A percentile compares a stretch with the other conserved stretches of the same genome.
These are phyloP conservation scores for Tridacna crocea DNA, from an alignment of 2,888 invertebrate species.

Conservation along the genomic window DNA sequence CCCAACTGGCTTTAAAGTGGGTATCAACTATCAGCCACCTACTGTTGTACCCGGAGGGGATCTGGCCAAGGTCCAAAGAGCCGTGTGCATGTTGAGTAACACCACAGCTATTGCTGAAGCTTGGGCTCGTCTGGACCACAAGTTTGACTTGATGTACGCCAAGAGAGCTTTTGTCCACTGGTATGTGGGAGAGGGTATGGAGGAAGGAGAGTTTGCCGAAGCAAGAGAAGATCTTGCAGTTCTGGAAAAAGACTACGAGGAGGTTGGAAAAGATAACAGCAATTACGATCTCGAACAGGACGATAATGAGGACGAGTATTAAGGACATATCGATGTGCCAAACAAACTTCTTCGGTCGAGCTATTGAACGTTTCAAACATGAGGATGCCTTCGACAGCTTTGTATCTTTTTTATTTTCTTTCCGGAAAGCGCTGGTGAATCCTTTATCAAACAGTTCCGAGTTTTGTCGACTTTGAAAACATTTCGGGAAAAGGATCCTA, in stretches of 20 bases:
- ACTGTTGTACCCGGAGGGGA: conserved; percentile 79
- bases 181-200: conserved; percentile 19
- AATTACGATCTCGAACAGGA: background rate
- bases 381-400: too few relatives aligned
- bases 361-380: too few relatives aligned
- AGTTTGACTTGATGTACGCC: conserved; percentile 54
- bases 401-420: too few relatives aligned
- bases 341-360: too few relatives aligned
- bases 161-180: conserved; percentile 67
- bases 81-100: conserved; percentile 84
- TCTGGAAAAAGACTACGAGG: background rate
- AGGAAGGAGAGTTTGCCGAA: background rate
- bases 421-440: too few relatives aligned
- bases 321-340: too few relatives aligned
- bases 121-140: conserved; percentile 83
- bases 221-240: background rate
- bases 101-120: conserved; percentile 85
- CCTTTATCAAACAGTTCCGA: too few relatives aligned
- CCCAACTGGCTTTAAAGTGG: conserved; percentile 28
- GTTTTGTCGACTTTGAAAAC: too few relatives aligned
- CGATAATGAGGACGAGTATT: background rate
- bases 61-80: conserved; percentile 33
- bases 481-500: too few relatives aligned
- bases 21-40: conserved; percentile 32
- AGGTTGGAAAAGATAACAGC: background rate